Evolutionary conservation across 1,140 invertebrate species (phyloP).

Genomic region (Megalonaias nervosa): DNA sequence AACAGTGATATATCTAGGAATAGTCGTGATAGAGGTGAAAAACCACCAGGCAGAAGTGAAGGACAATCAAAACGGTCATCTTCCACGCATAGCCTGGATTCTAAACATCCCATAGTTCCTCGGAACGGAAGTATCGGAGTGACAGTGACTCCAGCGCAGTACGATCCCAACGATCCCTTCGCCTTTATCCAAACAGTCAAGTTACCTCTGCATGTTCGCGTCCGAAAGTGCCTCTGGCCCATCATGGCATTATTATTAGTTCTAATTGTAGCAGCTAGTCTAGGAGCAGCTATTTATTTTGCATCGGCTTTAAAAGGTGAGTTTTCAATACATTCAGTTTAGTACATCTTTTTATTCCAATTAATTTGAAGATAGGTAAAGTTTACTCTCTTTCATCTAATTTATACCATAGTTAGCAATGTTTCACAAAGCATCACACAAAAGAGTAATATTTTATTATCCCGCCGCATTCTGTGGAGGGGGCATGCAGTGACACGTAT

Average conservation of each 20-base stretch:
- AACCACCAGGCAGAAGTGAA: neutral
- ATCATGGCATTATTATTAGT: slow-evolving; percentile 22
- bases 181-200: slow-evolving; percentile 28
- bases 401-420: no score
- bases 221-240: slow-evolving; percentile 18
- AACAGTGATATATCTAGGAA: slow-evolving; percentile 8
- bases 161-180: slow-evolving; percentile 35
- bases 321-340: neutral
- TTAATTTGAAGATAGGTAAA: no score
- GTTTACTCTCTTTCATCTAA: no score
- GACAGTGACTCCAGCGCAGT: slow-evolving; percentile 25
- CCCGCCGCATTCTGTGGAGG: no score
- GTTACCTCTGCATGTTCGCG: slow-evolving; percentile 20
- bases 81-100: neutral
- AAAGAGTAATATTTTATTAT: no score
- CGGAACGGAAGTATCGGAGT: slow-evolving; percentile 25
- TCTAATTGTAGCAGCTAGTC: slow-evolving; percentile 23
- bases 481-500: no score
- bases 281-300: slow-evolving; percentile 31
- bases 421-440: no score
- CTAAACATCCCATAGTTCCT: slow-evolving; percentile 10
- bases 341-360: no score
- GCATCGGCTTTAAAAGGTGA: slow-evolving; percentile 29
- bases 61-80: neutral
- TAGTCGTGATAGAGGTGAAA: slow-evolving; percentile 11